Conservation (phyloP, 1,140 invertebrate species). For the Ylistrum balloti region DNA sequence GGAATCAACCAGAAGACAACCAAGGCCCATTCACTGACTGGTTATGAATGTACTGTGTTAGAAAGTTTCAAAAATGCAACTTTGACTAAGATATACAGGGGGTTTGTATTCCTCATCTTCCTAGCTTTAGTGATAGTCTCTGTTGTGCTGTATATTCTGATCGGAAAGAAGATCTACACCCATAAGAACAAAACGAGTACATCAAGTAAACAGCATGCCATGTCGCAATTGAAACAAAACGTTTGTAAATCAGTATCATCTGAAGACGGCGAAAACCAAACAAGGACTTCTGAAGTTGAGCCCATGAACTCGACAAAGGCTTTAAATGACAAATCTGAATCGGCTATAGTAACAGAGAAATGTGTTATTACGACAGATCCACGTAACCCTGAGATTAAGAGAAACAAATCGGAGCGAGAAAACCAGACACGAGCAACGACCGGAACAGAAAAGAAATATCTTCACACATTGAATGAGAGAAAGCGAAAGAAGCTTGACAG, state of each 20-base stretch:
- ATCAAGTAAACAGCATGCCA: background rate
- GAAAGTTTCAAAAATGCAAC: background rate
- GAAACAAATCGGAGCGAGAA: too few species aligned
- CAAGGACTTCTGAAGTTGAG: background rate
- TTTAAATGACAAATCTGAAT: background rate
- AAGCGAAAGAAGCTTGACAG: background rate
- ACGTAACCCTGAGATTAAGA: too few species aligned
- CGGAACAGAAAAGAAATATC: background rate
- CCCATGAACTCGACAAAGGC: background rate
- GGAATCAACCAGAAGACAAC: slow-evolving; percentile 1
- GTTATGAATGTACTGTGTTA: background rate
- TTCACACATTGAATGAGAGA: background rate
- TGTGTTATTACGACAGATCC: background rate
- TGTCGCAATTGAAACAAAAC: background rate
- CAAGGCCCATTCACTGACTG: background rate
- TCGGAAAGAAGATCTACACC: background rate
- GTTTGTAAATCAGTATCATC: background rate
- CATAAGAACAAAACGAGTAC: background rate
- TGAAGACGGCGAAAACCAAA: background rate
- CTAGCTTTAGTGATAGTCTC: background rate
- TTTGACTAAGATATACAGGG: background rate
- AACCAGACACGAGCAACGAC: background rate
- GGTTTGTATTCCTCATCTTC: background rate
- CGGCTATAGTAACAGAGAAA: background rate
- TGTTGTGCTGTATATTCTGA: background rate